These are phyloP conservation scores for Hydrotaea diabolus DNA, from an alignment of 2,888 invertebrate species.

Conservation along the genomic window DNA sequence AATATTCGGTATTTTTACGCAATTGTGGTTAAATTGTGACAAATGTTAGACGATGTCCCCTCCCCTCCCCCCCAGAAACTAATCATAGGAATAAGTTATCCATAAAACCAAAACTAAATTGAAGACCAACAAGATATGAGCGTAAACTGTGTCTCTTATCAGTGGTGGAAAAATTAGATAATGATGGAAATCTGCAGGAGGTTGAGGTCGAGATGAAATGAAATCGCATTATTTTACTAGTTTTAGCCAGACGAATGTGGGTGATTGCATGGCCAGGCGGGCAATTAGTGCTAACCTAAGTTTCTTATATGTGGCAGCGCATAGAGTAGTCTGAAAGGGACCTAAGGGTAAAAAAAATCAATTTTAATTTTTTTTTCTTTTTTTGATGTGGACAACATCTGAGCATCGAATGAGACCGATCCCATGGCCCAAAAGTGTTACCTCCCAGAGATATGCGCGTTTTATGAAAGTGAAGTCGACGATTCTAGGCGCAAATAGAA, in stretches of 20 bases:
- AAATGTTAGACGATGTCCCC: background rate
- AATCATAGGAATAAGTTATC: slow-evolving; percentile 4
- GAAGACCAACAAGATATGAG: background rate
- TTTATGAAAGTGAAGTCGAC: too few species aligned
- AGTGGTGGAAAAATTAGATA: slow-evolving; percentile 29
- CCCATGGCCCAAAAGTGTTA: too few species aligned
- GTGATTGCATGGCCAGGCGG: background rate
- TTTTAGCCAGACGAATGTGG: slow-evolving; percentile 19
- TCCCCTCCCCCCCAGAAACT: background rate
- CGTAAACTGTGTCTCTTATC: slow-evolving; percentile 2
- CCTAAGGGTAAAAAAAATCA: too few species aligned
- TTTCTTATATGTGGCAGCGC: too few species aligned
- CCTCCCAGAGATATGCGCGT: too few species aligned
- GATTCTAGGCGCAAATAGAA: too few species aligned
- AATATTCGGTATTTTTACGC: slow-evolving; percentile 16
- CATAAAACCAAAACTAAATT: slow-evolving; percentile 12
- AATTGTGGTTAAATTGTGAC: slow-evolving; percentile 19
- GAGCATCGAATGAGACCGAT: too few species aligned
- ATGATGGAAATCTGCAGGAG: slow-evolving; percentile 16
- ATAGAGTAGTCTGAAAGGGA: too few species aligned
- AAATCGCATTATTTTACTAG: slow-evolving; percentile 32
- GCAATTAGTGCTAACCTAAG: too few species aligned
- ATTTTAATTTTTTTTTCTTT: too few species aligned
- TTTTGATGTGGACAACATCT: too few species aligned
- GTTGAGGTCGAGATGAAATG: background rate